A percentile compares a stretch with the other conserved stretches of the same genome.
Conservation (phyloP, 1,140 invertebrate genomes). For the Sogatella furcifera region DNA sequence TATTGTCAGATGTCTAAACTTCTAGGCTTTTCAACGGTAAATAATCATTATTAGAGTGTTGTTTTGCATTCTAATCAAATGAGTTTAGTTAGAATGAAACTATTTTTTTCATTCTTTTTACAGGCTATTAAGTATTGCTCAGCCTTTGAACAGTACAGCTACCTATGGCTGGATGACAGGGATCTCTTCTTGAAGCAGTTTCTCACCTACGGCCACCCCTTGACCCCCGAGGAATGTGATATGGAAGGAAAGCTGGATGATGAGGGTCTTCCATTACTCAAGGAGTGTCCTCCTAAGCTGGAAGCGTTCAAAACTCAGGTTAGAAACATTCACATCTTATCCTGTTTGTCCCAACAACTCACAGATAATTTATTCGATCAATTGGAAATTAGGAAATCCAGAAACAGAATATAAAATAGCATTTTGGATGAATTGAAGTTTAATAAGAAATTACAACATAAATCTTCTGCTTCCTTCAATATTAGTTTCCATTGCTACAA, state of each 20-base stretch:
- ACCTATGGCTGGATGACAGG: constrained; percentile 54
- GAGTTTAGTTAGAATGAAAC: too few relatives aligned
- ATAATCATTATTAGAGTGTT: neutral
- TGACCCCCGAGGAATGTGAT: constrained; percentile 44
- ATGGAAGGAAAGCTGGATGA: constrained; percentile 39
- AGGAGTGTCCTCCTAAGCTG: constrained; percentile 40
- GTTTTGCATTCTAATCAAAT: neutral
- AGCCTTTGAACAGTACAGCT: constrained; percentile 33
- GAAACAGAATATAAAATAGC: too few relatives aligned
- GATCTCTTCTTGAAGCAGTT: constrained; percentile 51
- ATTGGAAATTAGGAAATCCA: too few relatives aligned
- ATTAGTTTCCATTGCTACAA: too few relatives aligned
- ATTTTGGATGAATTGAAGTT: too few relatives aligned
- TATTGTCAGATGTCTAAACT: too few relatives aligned
- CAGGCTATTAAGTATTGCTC: constrained; percentile 21
- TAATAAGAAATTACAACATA: too few relatives aligned
- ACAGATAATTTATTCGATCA: too few relatives aligned
- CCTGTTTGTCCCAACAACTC: too few relatives aligned
- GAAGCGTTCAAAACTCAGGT: constrained; percentile 48
- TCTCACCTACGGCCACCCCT: constrained; percentile 47
- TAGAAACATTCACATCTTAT: too few relatives aligned
- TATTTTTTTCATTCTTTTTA: neutral
- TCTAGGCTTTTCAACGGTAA: neutral
- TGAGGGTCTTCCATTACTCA: constrained; percentile 32
- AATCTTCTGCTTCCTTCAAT: too few relatives aligned